These are phyloP conservation scores for Palythoa grandis DNA, from an alignment of 92 coral and sea anemone genomes.

Conservation along the genomic window DNA sequence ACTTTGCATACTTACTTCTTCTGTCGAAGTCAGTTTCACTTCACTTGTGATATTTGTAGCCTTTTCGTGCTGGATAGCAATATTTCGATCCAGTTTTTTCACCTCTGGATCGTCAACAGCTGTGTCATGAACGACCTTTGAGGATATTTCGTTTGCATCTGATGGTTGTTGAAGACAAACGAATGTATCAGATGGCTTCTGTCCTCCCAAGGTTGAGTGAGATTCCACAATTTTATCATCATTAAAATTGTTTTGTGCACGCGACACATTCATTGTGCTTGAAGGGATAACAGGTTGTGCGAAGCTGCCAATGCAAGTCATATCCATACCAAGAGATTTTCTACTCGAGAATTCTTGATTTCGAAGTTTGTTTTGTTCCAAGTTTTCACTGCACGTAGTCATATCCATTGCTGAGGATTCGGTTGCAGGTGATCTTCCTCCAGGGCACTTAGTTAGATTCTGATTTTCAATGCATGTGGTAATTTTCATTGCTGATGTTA, in stretches of 20 bases:
- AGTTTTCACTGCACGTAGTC: not conserved
- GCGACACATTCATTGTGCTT: not conserved
- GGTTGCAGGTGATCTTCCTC: not conserved
- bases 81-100: not conserved
- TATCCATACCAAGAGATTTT: conserved; percentile 16
- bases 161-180: not conserved
- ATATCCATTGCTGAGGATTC: conserved; percentile 7
- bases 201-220: not conserved
- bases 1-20: not conserved
- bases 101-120: not conserved
- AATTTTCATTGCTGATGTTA: not conserved
- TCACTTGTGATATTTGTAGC: not conserved
- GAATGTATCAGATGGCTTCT: not conserved
- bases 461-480: not conserved
- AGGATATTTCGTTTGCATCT: not conserved
- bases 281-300: not conserved
- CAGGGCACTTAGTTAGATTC: not conserved
- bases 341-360: not conserved
- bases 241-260: not conserved
- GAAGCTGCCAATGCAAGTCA: not conserved
- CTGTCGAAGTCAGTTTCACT: not conserved
- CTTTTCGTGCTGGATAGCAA: not conserved
- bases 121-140: not conserved
- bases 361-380: not conserved
- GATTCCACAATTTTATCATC: not conserved